Evolutionary conservation across 2,888 invertebrate genomes (phyloP), one percentile per base, ranked within the genome.

Genomic region (Dusona sp.): DNA sequence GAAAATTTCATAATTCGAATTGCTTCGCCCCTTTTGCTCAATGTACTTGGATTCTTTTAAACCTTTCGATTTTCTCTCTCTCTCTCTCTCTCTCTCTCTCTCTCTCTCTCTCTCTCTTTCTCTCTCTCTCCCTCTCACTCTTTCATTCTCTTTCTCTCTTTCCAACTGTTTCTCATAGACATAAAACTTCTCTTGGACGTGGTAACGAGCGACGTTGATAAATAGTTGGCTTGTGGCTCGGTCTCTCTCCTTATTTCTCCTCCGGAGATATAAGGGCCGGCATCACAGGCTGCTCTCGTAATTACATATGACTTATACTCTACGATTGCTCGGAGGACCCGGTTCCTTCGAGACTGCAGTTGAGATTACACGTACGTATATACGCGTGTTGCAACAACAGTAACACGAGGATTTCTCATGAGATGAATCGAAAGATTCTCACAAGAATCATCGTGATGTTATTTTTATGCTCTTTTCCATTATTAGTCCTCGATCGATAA

Each of bases 201-300:
- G 89, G 88, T 90, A 90, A 91, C 90, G 90, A 91, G 88, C 88
- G 91, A 90, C 90, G 88, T 90, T 91, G 92, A 91, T 91, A 89
- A 91, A 91, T 91, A 89, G 91, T 88, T 85, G 79, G 84, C 80
- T 74, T 74, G 78, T 83, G 83, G 83, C 77, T 80, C 48, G 72
- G 73, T 80, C 74, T 80, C 83, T 77, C 77, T 25, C 42, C 25
- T 65, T 74, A 72, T 77, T 64, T 67, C 48, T 65, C 80, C 75
- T 75, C 51, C 61, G 51, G 38, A 78, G 38, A 68, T 82, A 57
- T 74, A 82, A 82, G 81, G 74, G 81, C 81, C 81, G 73, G 57
- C 81, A 82, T 82, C 81, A 73, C 72, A 51, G 68, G 33, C 67
- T 57, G 67, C 74, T 82, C 81, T 82, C 81, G 81, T 82, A 86